Evolutionary conservation across 2,888 invertebrate species (phyloP).

Genomic region (Sphinx pinastri): DNA sequence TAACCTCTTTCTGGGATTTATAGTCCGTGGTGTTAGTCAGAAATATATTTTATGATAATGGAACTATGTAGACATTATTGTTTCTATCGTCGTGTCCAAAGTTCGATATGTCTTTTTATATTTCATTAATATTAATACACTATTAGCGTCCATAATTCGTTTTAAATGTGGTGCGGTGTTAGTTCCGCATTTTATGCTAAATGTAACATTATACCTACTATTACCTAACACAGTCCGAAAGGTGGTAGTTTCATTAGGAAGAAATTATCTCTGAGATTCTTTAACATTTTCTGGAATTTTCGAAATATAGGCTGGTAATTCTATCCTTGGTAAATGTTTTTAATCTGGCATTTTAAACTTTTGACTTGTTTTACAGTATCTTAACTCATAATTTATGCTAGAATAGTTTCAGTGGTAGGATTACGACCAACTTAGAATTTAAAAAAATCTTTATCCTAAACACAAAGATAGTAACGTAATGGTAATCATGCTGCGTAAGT

Average conservation of each 20-base stretch:
- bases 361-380: slow-evolving; percentile 25
- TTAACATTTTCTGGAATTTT: slow-evolving; percentile 16
- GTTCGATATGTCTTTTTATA: slow-evolving; percentile 28
- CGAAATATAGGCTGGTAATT: slow-evolving; percentile 21
- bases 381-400: slow-evolving; percentile 65
- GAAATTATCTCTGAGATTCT: slow-evolving; percentile 8
- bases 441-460: slow-evolving; percentile 63
- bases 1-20: background rate
- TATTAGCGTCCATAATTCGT: slow-evolving; percentile 29
- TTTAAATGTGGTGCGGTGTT: slow-evolving; percentile 20
- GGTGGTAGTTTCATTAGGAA: slow-evolving; percentile 19
- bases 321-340: slow-evolving; percentile 21
- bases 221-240: slow-evolving; percentile 18
- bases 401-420: slow-evolving; percentile 71
- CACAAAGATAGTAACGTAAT: slow-evolving; percentile 63
- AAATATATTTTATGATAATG: slow-evolving; percentile 19
- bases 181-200: slow-evolving; percentile 23
- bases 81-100: slow-evolving; percentile 27
- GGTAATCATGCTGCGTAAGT: slow-evolving; percentile 55
- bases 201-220: slow-evolving; percentile 11
- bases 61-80: slow-evolving; percentile 20
- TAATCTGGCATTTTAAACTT: slow-evolving; percentile 24
- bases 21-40: background rate
- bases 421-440: slow-evolving; percentile 76
- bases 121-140: slow-evolving; percentile 28